Conservation (phyloP, 2,113 vertebrate genomes). For the Rostratula benghalensis region DNA sequence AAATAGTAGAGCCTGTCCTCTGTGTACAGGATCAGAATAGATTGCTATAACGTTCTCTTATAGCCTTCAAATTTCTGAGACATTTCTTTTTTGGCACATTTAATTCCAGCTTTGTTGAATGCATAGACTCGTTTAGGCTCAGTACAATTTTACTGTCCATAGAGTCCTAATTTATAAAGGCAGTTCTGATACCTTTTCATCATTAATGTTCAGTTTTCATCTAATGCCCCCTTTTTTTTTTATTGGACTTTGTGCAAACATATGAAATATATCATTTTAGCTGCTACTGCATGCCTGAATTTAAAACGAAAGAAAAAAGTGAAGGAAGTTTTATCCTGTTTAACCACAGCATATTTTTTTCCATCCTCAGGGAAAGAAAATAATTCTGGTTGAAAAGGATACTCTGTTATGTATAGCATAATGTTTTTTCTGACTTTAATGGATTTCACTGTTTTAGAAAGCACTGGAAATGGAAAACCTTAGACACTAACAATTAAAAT, state of each 20-base stretch:
- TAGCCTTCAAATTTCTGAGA: not conserved
- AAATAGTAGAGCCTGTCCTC: not conserved
- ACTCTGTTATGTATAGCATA: conserved; percentile 63
- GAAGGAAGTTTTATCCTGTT: conserved; percentile 55
- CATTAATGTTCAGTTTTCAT: conserved; percentile 6
- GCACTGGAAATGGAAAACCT: conserved; percentile 57
- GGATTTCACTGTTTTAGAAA: conserved; percentile 62
- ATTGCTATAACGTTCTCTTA: not conserved
- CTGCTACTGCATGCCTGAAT: conserved; percentile 43
- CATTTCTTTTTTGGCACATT: not conserved
- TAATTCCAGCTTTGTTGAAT: not conserved
- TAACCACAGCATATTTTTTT: conserved; percentile 58
- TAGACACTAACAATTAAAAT: conserved; percentile 42
- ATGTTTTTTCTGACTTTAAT: conserved; percentile 63
- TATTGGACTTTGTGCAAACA: not conserved
- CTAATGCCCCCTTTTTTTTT: not conserved
- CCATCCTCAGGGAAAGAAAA: conserved; percentile 33
- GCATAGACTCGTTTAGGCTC: not conserved
- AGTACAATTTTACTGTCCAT: conserved; percentile 45
- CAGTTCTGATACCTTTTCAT: conserved; percentile 19
- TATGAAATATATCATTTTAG: not conserved
- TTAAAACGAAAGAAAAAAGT: conserved; percentile 24
- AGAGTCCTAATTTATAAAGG: not conserved
- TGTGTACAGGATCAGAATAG: not conserved
- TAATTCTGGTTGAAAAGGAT: conserved; percentile 60